Base-by-base conservation (phyloP, 92 coral and sea anemone genomes). In the Isaurus tuberculatus region DNA sequence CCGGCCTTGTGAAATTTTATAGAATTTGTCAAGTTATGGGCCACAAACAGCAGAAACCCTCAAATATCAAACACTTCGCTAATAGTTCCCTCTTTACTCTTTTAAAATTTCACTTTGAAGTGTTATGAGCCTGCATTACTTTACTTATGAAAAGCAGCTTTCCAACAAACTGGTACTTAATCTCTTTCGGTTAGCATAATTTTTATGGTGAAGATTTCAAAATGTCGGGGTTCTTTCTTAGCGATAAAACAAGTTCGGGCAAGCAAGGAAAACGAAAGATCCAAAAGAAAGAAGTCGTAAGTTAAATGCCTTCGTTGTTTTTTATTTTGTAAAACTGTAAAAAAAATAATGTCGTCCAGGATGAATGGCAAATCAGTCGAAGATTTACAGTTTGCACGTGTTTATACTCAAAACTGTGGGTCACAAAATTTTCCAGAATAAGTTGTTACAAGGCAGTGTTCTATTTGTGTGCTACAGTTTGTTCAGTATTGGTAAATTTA, bases 151-250 rank as follows among this genome's bases (percentile, higher is more conserved):
- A 20, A 63, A 75, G 81, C 81, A 58, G 81, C 68, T 22, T 16
- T 8, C 32, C 22, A 2, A 11, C 17, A 74, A 29, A 46, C 8
- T 34, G 55, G 81, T 57, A 55, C 81, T n/a, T 68, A 57, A 30
- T 55, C 81, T 75, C 48, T 65, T 6, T 55, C 27, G 69, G 57
- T 2, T 9, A 26, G 30, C 40, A 61, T 19, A 33, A 65, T 17
- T 29, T n/a, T n/a, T n/a, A 70, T 42, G 23, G 29, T 17, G 51
- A 70, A 17, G 6, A 22, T 37, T 20, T 70, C 67, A 75, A 75
- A 58, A 75, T 75, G 82, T 77, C 82, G 70, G 58, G 33, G 13
- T 77, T 77, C 58, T 77, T 77, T 65, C 69, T 77, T 25, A 58
- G 20, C 3, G 82, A 77, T 34, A 77, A 77, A 61, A 31, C 69